Percentiles rank a stretch among this genome's conserved stretches.
Evolutionary conservation across 2,888 invertebrate genomes (phyloP).

Genomic region (Lasioglossum vierecki): DNA sequence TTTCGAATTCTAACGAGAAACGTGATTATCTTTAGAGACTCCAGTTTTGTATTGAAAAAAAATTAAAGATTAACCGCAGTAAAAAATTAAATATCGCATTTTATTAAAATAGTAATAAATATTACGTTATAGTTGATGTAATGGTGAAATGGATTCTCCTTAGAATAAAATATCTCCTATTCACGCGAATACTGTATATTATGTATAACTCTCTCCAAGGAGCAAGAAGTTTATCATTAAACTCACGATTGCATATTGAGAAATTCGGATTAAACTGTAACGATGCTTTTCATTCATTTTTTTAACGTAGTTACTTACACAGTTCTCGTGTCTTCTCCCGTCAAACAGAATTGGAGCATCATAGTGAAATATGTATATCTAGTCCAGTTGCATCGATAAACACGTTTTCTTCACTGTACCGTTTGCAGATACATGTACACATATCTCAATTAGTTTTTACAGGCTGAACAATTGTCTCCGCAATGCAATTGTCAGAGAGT

Average conservation of each 20-base stretch:
- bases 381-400: background rate
- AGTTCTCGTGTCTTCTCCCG: background rate
- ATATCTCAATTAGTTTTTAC: background rate
- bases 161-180: background rate
- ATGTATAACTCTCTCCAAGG: background rate
- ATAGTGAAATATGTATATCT: background rate
- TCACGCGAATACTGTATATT: background rate
- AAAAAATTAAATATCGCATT: background rate
- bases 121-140: constrained; percentile 2
- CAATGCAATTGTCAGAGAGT: background rate
- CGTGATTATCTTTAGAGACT: background rate
- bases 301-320: background rate
- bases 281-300: background rate
- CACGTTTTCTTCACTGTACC: background rate
- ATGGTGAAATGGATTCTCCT: background rate
- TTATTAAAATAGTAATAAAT: background rate
- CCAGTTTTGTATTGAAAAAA: background rate
- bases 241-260: constrained; percentile 14
- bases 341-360: background rate
- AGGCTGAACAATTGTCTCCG: background rate
- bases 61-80: background rate
- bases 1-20: background rate
- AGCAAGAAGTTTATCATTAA: constrained; percentile 10
- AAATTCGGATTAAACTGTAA: constrained; percentile 30
- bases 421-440: too few relatives aligned